Evolutionary conservation across 2,888 invertebrate species (phyloP).

Genomic region (Sisyra nigra): DNA sequence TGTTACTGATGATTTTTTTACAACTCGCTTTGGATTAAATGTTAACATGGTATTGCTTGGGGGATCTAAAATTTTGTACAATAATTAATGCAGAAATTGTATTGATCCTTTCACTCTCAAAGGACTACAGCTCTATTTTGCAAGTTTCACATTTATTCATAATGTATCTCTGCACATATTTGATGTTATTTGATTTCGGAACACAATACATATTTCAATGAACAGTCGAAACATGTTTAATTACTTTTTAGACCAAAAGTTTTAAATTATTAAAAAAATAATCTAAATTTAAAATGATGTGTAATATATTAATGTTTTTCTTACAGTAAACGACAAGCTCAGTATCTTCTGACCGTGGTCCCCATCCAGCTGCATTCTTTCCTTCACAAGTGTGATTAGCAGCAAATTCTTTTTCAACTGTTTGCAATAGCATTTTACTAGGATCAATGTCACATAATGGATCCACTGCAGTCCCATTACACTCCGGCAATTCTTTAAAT

Average conservation of each 20-base stretch:
- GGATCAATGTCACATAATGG: conserved; percentile 76
- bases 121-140: too few relatives aligned
- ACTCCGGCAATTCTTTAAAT: conserved; percentile 73
- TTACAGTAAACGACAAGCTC: conserved; percentile 70
- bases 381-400: conserved; percentile 91
- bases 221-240: too few relatives aligned
- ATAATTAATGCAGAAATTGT: conserved; percentile 1
- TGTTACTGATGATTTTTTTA: conserved; percentile 70
- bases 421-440: conserved; percentile 66
- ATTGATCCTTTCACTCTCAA: too few relatives aligned
- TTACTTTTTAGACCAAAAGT: too few relatives aligned
- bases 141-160: too few relatives aligned
- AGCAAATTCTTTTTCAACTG: conserved; percentile 76
- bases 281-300: too few relatives aligned
- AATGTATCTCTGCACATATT: too few relatives aligned
- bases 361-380: conserved; percentile 79
- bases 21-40: conserved; percentile 57
- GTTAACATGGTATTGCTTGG: conserved; percentile 68
- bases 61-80: conserved; percentile 41
- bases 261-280: too few relatives aligned
- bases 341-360: conserved; percentile 56
- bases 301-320: conserved; percentile 21
- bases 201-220: too few relatives aligned
- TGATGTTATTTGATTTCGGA: too few relatives aligned
- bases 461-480: conserved; percentile 35